Evolutionary conservation across 2,888 invertebrate species (phyloP).

Genomic region (Drosophila mercatorum): DNA sequence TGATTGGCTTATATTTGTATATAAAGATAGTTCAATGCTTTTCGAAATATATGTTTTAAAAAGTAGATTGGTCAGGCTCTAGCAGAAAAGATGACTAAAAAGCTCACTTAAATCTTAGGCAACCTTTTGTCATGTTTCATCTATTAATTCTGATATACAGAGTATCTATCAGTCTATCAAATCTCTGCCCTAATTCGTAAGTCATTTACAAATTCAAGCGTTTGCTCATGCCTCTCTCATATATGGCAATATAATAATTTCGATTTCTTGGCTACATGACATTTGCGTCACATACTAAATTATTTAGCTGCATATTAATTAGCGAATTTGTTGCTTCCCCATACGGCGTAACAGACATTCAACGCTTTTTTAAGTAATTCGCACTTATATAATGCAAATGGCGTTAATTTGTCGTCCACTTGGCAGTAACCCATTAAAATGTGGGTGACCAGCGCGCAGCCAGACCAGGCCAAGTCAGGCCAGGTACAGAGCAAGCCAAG

Average conservation of each 20-base stretch:
- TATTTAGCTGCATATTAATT: slow-evolving; percentile 70
- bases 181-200: background rate
- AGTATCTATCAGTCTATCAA: background rate
- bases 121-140: background rate
- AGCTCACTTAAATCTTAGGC: too few relatives aligned
- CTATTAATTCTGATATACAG: background rate
- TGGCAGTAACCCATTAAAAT: slow-evolving; percentile 60
- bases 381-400: slow-evolving; percentile 61
- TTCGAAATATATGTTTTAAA: too few relatives aligned
- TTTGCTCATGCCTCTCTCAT: background rate
- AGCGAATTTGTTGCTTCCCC: slow-evolving; percentile 36
- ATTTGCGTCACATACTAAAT: slow-evolving; percentile 58
- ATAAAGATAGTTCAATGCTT: too few relatives aligned
- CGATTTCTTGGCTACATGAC: slow-evolving; percentile 25
- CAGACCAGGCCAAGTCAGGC: slow-evolving; percentile 19
- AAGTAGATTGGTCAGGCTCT: too few relatives aligned
- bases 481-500: background rate
- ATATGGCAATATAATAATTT: slow-evolving; percentile 24
- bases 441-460: slow-evolving; percentile 58
- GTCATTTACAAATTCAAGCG: background rate
- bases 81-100: too few relatives aligned
- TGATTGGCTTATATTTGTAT: too few relatives aligned
- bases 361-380: slow-evolving; percentile 28
- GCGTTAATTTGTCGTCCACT: slow-evolving; percentile 42
- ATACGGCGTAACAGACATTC: slow-evolving; percentile 38